A percentile compares a stretch with the other conserved stretches of the same genome.
Evolutionary conservation across 2,888 invertebrate genomes (phyloP).

Genomic region (Andricus curvator): DNA sequence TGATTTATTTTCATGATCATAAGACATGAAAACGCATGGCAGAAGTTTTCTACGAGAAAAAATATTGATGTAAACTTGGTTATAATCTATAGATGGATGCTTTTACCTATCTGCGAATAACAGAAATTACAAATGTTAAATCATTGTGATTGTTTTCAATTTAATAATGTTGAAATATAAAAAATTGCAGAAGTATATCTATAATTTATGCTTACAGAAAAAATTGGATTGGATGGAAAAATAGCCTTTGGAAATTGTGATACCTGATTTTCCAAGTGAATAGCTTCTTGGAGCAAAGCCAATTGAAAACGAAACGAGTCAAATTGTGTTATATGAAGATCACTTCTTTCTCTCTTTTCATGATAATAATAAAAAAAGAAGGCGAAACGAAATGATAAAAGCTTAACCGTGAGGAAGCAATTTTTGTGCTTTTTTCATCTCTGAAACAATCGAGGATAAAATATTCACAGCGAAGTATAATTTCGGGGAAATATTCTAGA

Average conservation of each 20-base stretch:
- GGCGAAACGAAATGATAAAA: neutral
- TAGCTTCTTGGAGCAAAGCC: neutral
- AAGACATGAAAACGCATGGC: no score
- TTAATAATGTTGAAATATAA: neutral
- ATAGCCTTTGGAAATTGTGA: neutral
- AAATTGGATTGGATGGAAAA: neutral
- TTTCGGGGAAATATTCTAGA: neutral
- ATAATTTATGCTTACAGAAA: neutral
- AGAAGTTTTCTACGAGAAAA: no score
- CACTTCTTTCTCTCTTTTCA: neutral
- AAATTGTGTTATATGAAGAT: constrained; percentile 3
- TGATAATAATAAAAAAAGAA: neutral
- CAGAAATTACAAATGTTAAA: no score
- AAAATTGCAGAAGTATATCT: neutral
- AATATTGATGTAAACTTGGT: no score
- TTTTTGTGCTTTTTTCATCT: neutral
- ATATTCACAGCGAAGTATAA: neutral
- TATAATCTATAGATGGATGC: no score
- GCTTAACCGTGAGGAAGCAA: neutral
- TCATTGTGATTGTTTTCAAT: no score
- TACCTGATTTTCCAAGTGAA: neutral
- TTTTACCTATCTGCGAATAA: no score
- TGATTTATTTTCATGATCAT: no score
- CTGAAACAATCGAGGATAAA: neutral
- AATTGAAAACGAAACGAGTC: neutral